A percentile compares a stretch with the other conserved stretches of the same genome.
phyloP scores from a whole-genome alignment of 2,113 vertebrate genomes.

The Saccopteryx leptura region DNA sequence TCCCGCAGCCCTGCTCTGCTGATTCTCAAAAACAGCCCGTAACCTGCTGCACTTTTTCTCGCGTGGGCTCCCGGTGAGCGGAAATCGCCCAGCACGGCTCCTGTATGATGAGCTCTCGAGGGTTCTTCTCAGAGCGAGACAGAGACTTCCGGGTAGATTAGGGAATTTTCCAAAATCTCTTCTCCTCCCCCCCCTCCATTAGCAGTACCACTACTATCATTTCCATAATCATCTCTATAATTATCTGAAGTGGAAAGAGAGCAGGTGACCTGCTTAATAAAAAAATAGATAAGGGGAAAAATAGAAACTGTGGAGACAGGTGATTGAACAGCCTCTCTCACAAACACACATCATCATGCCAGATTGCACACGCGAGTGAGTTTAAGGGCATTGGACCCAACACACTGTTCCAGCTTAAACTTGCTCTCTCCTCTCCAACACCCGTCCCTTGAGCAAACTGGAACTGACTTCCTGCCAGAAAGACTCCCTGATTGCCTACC shows the following conservation, averaged over 20 bases:
- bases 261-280: constrained; percentile 53
- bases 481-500: too few species aligned
- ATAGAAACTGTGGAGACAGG: constrained; percentile 47
- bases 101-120: background rate
- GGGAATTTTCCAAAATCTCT: constrained; percentile 31
- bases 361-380: background rate
- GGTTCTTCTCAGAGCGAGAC: constrained; percentile 3
- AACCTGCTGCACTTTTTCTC: background rate
- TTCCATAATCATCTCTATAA: constrained; percentile 78
- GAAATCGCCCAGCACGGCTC: background rate
- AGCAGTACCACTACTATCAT: constrained; percentile 42
- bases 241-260: constrained; percentile 74
- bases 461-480: background rate
- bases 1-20: background rate
- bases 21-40: background rate
- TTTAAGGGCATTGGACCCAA: background rate
- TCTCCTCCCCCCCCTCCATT: constrained; percentile 65
- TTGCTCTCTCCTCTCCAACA: background rate
- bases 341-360: background rate
- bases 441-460: accelerated
- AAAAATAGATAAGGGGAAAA: constrained; percentile 25
- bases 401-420: background rate
- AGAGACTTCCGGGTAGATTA: constrained; percentile 32
- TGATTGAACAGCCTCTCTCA: constrained; percentile 56
- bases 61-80: background rate